Conservation (phyloP, 2,113 vertebrate genomes). For the Riparia riparia region DNA sequence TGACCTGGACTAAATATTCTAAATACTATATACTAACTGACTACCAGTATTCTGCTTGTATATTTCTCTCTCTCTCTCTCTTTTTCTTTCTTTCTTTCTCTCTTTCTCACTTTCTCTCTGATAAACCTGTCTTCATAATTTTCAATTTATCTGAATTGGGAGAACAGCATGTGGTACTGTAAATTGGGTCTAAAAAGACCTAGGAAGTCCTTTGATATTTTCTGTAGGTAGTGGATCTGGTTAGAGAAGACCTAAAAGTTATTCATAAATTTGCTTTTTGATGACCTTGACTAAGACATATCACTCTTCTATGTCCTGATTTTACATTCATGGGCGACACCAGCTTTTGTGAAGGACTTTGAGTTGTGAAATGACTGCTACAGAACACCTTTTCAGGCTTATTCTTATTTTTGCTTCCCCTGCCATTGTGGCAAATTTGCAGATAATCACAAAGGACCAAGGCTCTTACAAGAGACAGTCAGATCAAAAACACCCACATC, state of each 20-base stretch:
- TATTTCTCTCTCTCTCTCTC: too few species aligned
- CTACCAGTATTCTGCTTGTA: not conserved
- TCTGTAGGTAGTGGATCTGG: not conserved
- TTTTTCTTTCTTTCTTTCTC: rapidly evolving
- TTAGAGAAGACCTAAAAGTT: not conserved
- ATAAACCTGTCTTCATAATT: not conserved
- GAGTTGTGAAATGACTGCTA: not conserved
- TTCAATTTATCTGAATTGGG: not conserved
- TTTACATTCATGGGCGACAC: not conserved
- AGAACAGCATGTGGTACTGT: not conserved
- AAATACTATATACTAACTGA: not conserved
- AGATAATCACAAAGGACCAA: not conserved
- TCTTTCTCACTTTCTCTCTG: rapidly evolving
- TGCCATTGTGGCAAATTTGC: not conserved
- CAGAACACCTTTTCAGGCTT: not conserved
- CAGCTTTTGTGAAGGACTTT: not conserved
- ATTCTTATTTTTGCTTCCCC: not conserved
- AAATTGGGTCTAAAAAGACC: not conserved
- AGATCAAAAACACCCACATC: not conserved
- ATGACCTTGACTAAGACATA: not conserved
- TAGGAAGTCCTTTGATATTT: not conserved
- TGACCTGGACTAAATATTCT: not conserved
- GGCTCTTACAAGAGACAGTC: not conserved
- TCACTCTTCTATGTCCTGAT: not conserved
- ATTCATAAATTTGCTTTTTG: not conserved